These are phyloP conservation scores for Diachasmimorpha longicaudata DNA, from an alignment of 1,140 invertebrate species.

Conservation along the genomic window DNA sequence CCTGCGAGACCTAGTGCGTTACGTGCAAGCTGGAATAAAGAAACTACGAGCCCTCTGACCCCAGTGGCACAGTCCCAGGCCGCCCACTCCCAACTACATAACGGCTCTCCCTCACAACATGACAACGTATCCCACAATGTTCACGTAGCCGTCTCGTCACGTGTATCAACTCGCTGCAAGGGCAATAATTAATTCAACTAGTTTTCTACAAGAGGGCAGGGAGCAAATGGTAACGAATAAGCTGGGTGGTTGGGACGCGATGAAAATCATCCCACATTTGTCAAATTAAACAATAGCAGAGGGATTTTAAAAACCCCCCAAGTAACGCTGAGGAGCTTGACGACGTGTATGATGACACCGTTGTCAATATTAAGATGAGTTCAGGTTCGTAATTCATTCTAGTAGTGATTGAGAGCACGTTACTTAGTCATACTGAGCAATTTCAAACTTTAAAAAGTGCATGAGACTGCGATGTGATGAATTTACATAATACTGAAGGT, in stretches of 20 bases:
- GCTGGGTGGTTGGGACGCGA: not conserved
- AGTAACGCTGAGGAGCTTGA: no score
- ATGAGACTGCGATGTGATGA: not conserved
- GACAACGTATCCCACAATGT: constrained; percentile 57
- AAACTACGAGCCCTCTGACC: constrained; percentile 63
- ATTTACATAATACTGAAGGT: not conserved
- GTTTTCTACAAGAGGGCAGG: not conserved
- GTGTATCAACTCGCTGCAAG: constrained; percentile 21
- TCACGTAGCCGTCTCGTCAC: constrained; percentile 44
- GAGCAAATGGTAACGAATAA: not conserved
- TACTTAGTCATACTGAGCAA: not conserved
- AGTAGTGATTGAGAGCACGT: not conserved
- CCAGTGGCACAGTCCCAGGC: constrained; percentile 62
- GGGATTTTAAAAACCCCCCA: no score
- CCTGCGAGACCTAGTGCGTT: constrained; percentile 75
- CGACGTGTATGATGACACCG: no score
- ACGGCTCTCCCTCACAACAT: constrained; percentile 59
- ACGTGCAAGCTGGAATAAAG: constrained; percentile 75
- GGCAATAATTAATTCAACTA: constrained; percentile 29
- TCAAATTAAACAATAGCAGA: no score
- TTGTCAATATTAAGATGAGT: no score
- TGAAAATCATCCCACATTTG: not conserved
- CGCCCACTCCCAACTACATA: constrained; percentile 60
- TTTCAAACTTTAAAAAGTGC: not conserved
- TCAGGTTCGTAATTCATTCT: not conserved